Base-by-base conservation (phyloP, 2,888 invertebrate genomes). In the Acheta domesticus region DNA sequence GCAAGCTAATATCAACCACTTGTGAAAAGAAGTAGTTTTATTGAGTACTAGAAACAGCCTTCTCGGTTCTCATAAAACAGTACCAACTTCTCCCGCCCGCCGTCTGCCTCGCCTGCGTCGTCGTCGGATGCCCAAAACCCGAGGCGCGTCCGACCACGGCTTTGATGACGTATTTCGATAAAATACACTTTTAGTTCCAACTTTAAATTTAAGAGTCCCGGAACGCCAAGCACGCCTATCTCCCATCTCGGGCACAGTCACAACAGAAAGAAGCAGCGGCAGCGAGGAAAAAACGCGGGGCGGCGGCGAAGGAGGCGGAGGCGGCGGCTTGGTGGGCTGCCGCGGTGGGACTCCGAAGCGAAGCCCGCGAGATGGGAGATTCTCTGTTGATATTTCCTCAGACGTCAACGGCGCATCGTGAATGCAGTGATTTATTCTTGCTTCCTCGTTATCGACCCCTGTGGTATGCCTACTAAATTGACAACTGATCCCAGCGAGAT, bases 131-230 rank as follows among this genome's bases (percentile, higher is more conserved):
- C 14, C 62, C 62, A 62, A 14, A 62, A 62, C 62, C 62, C 62
- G 62, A 62, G 62, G 14, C 12, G 4, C 62, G 14, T 62, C 62
- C 62, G 14, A 19, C n/a, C 16, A 14, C 62, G 16, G 62, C 14
- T 62, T n/a, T 14, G 62, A 62, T 62, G n/a, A 62, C 62, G 62
- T 62, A 62, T n/a, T 62, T 62, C 62, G 62, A 62, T 62, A 62
- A 62, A 62, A 62, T 62, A n/a, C 62, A 62, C 62, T 62, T 62
- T 62, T 62, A 62, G 62, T 62, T 62, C 62, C 62, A 62, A 62
- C 62, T 62, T 62, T 62, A 62, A 62, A 62, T 62, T 62, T 62
- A 19, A 14, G 62, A 62, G 62, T 62, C 62, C 62, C 62, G 62
- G 62, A 62, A 62, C 62, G 62, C 62, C 62, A 19, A n/a, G 62